Evolutionary conservation across 64 coral and sea anemone genomes (phyloP).

Genomic region (Pocillopora damicornis): DNA sequence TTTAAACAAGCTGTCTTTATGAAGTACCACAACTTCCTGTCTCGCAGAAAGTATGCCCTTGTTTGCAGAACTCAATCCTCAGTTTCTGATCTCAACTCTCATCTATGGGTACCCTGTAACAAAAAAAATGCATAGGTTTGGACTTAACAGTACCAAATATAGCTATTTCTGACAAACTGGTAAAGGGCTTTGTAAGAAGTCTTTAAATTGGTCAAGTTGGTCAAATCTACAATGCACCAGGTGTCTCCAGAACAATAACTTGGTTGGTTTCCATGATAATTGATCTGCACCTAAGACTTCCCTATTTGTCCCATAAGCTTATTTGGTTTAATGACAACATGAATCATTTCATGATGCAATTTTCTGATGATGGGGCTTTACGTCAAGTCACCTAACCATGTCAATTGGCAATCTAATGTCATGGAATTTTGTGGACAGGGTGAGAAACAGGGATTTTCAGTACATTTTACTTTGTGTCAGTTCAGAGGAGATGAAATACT

Average conservation of each 20-base stretch:
- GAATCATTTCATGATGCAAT: too few species aligned
- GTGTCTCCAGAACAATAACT: conserved; percentile 47
- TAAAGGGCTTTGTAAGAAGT: conserved; percentile 39
- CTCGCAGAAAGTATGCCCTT: conserved; percentile 40
- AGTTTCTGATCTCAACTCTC: conserved; percentile 39
- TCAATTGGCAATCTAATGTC: too few species aligned
- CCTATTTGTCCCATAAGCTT: too few species aligned
- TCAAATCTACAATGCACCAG: conserved; percentile 34
- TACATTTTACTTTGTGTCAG: too few species aligned
- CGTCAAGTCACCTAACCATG: too few species aligned
- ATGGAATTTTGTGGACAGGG: too few species aligned
- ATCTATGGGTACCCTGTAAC: conserved; percentile 44
- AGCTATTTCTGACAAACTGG: not conserved
- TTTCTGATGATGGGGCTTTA: too few species aligned
- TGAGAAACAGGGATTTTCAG: too few species aligned
- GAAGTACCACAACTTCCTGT: conserved; percentile 48
- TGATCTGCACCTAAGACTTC: not conserved
- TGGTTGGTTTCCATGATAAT: conserved; percentile 52
- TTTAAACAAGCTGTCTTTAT: conserved; percentile 44
- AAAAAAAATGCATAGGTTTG: conserved; percentile 5
- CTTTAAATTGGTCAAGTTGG: conserved; percentile 41
- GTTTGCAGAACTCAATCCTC: conserved; percentile 50
- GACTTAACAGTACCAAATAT: conserved; percentile 15
- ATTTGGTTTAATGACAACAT: too few species aligned
- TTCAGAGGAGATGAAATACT: too few species aligned